phyloP scores from a whole-genome alignment of 92 coral and sea anemone genomes.

The Parazoanthus darwini region DNA sequence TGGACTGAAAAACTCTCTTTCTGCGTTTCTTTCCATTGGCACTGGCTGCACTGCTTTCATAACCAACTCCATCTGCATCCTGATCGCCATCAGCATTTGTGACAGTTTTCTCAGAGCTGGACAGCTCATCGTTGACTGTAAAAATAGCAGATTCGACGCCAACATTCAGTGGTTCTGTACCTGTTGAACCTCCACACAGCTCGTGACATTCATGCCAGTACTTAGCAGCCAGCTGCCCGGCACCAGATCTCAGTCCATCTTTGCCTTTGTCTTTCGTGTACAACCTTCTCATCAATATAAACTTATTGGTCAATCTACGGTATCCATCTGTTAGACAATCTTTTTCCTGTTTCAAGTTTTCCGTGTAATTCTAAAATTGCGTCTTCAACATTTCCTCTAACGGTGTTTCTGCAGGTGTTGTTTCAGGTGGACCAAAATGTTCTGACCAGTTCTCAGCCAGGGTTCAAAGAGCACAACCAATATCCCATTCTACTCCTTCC shows the following conservation, averaged over 20 bases:
- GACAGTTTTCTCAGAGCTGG: background rate
- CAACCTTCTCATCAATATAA: slow-evolving; percentile 17
- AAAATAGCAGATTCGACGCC: slow-evolving; percentile 13
- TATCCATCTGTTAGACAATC: slow-evolving; percentile 36
- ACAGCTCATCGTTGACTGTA: background rate
- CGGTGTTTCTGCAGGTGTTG: slow-evolving; percentile 25
- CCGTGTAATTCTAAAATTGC: slow-evolving; percentile 27
- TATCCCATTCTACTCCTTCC: no score
- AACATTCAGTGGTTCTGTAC: slow-evolving; percentile 39
- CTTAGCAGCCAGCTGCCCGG: slow-evolving; percentile 41
- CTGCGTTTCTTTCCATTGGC: background rate
- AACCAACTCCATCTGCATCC: slow-evolving; percentile 2
- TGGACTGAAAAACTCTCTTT: slow-evolving; percentile 12
- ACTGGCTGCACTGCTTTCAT: no score
- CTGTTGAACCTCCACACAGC: slow-evolving; percentile 46
- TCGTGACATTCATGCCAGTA: slow-evolving; percentile 49
- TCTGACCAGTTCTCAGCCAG: slow-evolving; percentile 19
- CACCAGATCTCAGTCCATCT: slow-evolving; percentile 42
- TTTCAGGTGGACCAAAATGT: slow-evolving; percentile 38
- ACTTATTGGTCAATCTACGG: slow-evolving; percentile 21
- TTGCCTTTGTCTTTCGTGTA: slow-evolving; percentile 35
- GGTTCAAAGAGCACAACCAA: no score
- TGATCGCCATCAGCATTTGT: background rate
- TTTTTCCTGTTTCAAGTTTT: slow-evolving; percentile 11
- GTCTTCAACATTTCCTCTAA: background rate